These are phyloP conservation scores for Hedya salicella DNA, from an alignment of 2,888 invertebrate species.

Conservation along the genomic window DNA sequence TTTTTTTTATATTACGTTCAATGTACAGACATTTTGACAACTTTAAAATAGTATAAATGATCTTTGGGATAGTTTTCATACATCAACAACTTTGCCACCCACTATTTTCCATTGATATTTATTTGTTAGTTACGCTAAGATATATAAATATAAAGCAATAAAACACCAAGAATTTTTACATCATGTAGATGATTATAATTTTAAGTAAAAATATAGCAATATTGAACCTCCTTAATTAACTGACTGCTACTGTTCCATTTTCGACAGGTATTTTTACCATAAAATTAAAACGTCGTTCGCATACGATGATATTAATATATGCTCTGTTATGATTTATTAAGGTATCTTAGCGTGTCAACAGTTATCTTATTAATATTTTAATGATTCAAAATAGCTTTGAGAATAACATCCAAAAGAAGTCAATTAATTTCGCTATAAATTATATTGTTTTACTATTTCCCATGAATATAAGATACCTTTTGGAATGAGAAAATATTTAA, in stretches of 20 bases:
- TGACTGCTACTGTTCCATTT: slow-evolving; percentile 24
- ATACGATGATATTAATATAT: slow-evolving; percentile 5
- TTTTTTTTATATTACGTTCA: too few species aligned
- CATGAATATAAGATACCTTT: not conserved
- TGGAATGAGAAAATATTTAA: not conserved
- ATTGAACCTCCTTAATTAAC: not conserved
- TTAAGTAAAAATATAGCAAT: not conserved
- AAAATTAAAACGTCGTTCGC: slow-evolving; percentile 11
- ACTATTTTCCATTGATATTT: too few species aligned
- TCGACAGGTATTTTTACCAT: not conserved
- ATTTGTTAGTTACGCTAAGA: too few species aligned
- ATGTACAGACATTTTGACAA: too few species aligned
- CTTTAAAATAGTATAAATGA: too few species aligned
- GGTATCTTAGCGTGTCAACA: slow-evolving; percentile 27
- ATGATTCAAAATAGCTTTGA: slow-evolving; percentile 36
- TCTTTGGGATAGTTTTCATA: too few species aligned
- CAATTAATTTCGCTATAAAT: slow-evolving; percentile 52
- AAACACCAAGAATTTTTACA: too few species aligned
- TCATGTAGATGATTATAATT: not conserved
- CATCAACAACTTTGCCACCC: too few species aligned
- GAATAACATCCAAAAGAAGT: slow-evolving; percentile 40
- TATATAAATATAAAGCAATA: not conserved
- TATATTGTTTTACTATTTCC: slow-evolving; percentile 27
- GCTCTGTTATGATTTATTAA: slow-evolving; percentile 16
- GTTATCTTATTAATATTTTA: slow-evolving; percentile 42